phyloP scores from a whole-genome alignment of 2,797 vertebrate species.

The Enteromius thamalakanensis region DNA sequence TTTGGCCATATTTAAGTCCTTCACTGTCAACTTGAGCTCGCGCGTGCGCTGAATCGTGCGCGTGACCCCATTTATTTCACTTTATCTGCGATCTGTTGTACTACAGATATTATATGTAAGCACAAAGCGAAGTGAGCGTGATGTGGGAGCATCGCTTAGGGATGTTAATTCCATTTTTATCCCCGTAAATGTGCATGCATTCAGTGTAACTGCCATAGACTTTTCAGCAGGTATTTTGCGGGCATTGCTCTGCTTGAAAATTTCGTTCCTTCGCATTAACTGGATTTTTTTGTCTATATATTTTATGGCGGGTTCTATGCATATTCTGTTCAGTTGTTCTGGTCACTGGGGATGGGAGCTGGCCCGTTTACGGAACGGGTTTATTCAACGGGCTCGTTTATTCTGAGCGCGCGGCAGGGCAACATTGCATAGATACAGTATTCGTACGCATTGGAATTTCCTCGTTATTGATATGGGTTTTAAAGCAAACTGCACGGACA shows the following conservation, averaged over 20 bases:
- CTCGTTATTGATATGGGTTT: constrained; percentile 14
- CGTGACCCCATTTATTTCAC: constrained; percentile 42
- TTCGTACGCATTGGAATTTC: constrained; percentile 27
- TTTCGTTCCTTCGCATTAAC: neutral
- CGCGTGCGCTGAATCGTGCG: constrained; percentile 38
- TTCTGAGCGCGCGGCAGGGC: constrained; percentile 38
- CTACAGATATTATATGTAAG: neutral
- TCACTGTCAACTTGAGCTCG: constrained; percentile 42
- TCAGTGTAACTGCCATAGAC: constrained; percentile 11
- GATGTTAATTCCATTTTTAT: constrained; percentile 8
- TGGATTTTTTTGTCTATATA: neutral
- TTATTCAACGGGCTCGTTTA: constrained; percentile 36
- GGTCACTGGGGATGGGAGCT: constrained; percentile 35
- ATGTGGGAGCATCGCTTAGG: constrained; percentile 6
- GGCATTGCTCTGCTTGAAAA: constrained; percentile 1
- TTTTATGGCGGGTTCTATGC: constrained; percentile 30
- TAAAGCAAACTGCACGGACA: neutral
- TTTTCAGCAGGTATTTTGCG: neutral
- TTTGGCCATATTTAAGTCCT: constrained; percentile 46
- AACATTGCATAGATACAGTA: constrained; percentile 25
- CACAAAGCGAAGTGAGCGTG: neutral
- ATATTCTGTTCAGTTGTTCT: constrained; percentile 13
- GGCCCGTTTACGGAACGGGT: constrained; percentile 44
- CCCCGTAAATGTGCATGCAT: constrained; percentile 1
- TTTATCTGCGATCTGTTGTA: neutral